Evolutionary conservation across 2,113 vertebrate genomes (phyloP).

Genomic region (Elephas maximus): DNA sequence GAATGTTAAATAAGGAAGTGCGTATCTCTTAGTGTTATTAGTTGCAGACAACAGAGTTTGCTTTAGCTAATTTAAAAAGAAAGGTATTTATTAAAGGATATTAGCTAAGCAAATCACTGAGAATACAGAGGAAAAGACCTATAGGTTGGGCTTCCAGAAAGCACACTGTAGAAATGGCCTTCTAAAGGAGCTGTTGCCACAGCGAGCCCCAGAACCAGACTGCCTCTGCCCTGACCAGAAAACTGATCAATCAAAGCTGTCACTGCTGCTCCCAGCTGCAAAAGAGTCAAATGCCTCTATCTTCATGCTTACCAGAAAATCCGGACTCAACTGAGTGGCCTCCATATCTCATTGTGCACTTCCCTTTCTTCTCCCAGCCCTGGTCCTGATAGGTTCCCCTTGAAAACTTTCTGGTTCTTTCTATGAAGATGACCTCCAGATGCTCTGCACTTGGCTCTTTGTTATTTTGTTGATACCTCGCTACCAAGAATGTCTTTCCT

Average conservation of each 20-base stretch:
- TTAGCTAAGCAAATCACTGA: not conserved
- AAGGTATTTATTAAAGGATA: not conserved
- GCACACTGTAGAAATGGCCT: not conserved
- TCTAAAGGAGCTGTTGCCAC: not conserved
- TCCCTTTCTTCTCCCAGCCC: not conserved
- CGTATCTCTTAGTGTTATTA: not conserved
- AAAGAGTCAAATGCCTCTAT: not conserved
- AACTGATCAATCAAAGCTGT: not conserved
- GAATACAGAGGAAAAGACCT: not conserved
- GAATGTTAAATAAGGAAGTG: constrained; percentile 22
- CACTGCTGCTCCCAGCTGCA: not conserved
- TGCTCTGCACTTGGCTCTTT: not conserved
- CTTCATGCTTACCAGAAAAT: not conserved
- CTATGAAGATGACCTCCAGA: not conserved
- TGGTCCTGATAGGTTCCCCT: not conserved
- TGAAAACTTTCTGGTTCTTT: not conserved
- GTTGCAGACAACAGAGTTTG: not conserved
- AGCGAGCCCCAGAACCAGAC: not conserved
- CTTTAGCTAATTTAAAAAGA: constrained; percentile 39
- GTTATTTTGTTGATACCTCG: not conserved
- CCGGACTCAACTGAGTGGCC: not conserved
- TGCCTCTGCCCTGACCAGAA: not conserved
- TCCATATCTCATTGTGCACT: not conserved
- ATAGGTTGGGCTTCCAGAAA: not conserved
- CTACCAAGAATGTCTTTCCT: not conserved